Conservation (phyloP, 2,113 vertebrate species). For the Parotia lawesii region DNA sequence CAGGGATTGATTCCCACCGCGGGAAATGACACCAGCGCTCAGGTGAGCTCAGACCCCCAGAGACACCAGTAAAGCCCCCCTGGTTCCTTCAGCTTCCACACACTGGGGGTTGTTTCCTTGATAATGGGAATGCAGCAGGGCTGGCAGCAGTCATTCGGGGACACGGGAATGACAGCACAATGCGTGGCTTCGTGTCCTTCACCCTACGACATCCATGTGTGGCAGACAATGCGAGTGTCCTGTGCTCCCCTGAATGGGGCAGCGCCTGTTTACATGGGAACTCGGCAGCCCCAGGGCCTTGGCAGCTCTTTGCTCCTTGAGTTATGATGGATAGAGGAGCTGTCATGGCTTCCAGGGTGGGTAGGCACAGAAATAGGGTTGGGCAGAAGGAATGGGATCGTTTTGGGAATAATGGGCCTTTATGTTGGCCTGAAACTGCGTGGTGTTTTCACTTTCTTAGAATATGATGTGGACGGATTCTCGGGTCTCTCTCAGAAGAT, state of each 20-base stretch:
- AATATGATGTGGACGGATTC: slow-evolving; percentile 75
- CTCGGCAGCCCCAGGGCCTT: neutral
- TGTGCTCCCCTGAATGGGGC: neutral
- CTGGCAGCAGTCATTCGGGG: neutral
- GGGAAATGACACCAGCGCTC: rapidly evolving
- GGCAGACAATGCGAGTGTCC: neutral
- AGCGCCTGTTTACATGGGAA: neutral
- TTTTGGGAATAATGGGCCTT: neutral
- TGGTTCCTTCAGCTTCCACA: neutral
- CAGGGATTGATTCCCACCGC: neutral
- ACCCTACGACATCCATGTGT: slow-evolving; percentile 5
- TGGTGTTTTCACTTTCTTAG: slow-evolving; percentile 28
- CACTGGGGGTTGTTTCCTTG: neutral
- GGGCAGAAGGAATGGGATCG: neutral
- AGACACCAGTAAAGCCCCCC: neutral
- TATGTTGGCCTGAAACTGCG: neutral
- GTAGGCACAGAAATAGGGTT: neutral
- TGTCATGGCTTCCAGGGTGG: neutral
- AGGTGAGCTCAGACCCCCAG: neutral
- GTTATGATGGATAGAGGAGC: neutral
- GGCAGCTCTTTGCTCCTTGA: neutral
- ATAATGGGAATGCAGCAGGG: neutral
- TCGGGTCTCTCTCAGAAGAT: slow-evolving; percentile 73
- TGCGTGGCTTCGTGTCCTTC: neutral
- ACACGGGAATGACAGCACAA: slow-evolving; percentile 1